Base-by-base conservation (phyloP, 2,113 vertebrate species). In the Nettapus auritus region DNA sequence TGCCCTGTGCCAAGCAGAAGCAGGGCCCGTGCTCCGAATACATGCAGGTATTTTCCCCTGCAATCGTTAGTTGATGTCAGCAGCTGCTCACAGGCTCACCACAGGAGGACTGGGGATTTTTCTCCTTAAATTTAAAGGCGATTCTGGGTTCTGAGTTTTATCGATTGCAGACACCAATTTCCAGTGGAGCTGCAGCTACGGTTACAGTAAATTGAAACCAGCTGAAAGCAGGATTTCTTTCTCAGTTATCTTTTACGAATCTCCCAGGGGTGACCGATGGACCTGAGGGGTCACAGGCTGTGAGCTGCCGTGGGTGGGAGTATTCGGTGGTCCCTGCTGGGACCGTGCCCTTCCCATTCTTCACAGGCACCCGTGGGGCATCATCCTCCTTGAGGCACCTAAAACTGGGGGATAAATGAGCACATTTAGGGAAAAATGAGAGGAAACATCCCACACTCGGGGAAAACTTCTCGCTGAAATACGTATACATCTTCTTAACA, bases 341-440 rank as follows among this genome's bases (percentile, higher is more conserved):
- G 33, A 26, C n/a, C 0, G 0, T 16, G 19, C 36, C 29, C 36
- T 69, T 66, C 50, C 34, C 48, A 53, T 4, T 7, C 5, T 59
- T 10, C 50, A 40, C 13, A 52, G 38, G 33, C 68, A 59, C 8
- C 64, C 8, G 52, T 4, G 4, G 28, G 56, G 29, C 31, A 33
- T 42, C 23, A 9, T 29, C 23, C 26, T 26, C 22, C 40, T 21
- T 38, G 4, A 48, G n/a, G 44, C 11, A 21, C 31, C 62, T 17
- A 26, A 68, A 71, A 8, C 33, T 6, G 2, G 19, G 34, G 28
- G 22, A 52, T 55, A 55, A 84, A 62, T 21, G 25, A 76, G 33
- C 73, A 36, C 0, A 8, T 44, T 50, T 25, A 17, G 56, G 40
- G 7, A 3, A 50, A 92, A 86, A 56, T 11, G 9, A 88, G 28